These are phyloP conservation scores for Polia nebulosa DNA, from an alignment of 2,888 invertebrate genomes.

Conservation along the genomic window DNA sequence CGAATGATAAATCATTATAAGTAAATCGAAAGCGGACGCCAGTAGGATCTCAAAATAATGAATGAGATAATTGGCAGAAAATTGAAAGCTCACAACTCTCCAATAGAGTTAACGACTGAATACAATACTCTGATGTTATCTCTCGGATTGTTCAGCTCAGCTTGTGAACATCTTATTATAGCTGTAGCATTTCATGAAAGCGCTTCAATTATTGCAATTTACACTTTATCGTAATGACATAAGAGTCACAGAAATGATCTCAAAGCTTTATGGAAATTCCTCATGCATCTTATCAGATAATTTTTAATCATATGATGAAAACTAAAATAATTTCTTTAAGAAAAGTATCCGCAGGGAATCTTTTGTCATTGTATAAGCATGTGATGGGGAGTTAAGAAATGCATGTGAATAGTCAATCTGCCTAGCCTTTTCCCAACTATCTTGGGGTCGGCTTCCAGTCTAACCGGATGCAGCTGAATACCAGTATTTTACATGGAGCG, in stretches of 20 bases:
- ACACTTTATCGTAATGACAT: not conserved
- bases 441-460: too few relatives aligned
- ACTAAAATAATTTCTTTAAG: not conserved
- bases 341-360: not conserved
- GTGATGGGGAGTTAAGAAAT: too few relatives aligned
- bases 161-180: constrained; percentile 12
- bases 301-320: not conserved
- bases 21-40: constrained; percentile 1
- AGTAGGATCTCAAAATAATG: not conserved
- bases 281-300: not conserved
- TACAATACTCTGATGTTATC: constrained; percentile 48
- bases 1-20: too few relatives aligned
- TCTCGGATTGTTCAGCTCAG: constrained; percentile 17
- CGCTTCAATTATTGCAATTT: not conserved
- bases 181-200: too few relatives aligned
- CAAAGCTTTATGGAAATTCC: constrained; percentile 18
- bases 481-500: too few relatives aligned
- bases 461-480: too few relatives aligned
- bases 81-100: constrained; percentile 38
- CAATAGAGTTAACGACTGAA: constrained; percentile 13
- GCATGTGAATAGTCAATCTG: too few relatives aligned
- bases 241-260: constrained; percentile 7
- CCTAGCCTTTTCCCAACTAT: too few relatives aligned
- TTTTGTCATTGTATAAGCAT: not conserved
- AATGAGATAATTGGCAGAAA: constrained; percentile 43